These are phyloP conservation scores for Cherax destructor DNA, from an alignment of 1,140 invertebrate genomes.

Conservation along the genomic window DNA sequence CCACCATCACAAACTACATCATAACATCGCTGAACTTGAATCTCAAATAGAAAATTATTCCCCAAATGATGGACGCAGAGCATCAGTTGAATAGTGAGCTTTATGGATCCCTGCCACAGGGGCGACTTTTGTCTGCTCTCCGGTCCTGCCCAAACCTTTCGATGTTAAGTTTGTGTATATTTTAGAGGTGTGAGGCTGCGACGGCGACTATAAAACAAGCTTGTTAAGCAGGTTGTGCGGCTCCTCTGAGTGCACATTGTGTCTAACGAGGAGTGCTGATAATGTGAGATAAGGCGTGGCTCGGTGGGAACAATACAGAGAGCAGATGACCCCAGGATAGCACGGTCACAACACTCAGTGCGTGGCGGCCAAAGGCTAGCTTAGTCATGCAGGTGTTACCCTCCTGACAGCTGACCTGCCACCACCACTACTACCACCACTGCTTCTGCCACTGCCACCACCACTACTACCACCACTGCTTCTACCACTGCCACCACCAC, in stretches of 20 bases:
- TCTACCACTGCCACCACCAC: no score
- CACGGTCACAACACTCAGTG: slow-evolving; percentile 31
- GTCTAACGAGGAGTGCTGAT: slow-evolving; percentile 9
- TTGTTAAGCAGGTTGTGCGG: slow-evolving; percentile 8
- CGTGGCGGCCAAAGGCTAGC: neutral
- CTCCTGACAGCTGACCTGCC: no score
- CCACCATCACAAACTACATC: no score
- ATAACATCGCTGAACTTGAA: neutral
- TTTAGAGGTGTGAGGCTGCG: neutral
- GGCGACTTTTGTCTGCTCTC: neutral
- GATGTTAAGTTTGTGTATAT: neutral
- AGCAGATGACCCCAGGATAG: slow-evolving; percentile 1
- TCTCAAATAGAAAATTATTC: neutral
- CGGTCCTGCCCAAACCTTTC: neutral
- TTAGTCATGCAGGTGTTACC: neutral
- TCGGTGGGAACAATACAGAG: neutral
- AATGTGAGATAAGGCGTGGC: slow-evolving; percentile 9
- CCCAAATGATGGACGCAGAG: neutral
- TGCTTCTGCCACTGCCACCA: no score
- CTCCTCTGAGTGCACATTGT: slow-evolving; percentile 8
- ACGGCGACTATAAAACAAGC: slow-evolving; percentile 23
- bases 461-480: no score
- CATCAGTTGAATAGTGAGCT: neutral
- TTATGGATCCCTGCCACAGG: neutral
- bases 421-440: no score